These are phyloP conservation scores for Dolichotis patagonum DNA, from an alignment of 2,113 vertebrate genomes.

Conservation along the genomic window DNA sequence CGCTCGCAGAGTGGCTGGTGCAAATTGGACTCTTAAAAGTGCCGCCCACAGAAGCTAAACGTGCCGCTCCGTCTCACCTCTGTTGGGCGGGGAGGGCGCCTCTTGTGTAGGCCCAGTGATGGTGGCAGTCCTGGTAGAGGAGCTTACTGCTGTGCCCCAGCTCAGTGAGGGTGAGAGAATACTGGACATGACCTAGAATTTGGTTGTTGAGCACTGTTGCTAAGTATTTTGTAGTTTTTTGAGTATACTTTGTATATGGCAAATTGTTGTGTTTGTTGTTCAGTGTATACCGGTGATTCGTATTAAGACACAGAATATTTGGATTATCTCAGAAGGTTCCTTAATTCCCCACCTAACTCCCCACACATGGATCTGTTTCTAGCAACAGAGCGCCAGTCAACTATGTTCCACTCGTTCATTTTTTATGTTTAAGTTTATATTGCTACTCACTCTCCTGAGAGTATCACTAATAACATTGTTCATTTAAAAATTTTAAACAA, in stretches of 20 bases:
- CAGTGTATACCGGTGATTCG: fast-evolving
- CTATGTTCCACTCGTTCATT: slow-evolving; percentile 20
- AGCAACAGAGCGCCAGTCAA: neutral
- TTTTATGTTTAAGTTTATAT: slow-evolving; percentile 79
- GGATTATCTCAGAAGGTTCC: neutral
- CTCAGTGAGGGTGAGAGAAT: neutral
- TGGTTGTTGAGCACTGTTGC: neutral
- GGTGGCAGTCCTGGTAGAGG: neutral
- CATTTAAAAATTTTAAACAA: slow-evolving; percentile 55
- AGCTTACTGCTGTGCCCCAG: neutral
- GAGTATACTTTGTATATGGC: neutral
- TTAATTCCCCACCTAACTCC: neutral
- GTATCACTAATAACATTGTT: slow-evolving; percentile 48
- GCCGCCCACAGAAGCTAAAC: neutral
- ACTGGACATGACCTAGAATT: neutral
- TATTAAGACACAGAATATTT: neutral
- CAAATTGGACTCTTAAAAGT: neutral
- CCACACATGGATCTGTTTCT: neutral
- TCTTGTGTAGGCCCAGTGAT: neutral
- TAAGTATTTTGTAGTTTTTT: neutral
- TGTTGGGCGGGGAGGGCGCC: neutral
- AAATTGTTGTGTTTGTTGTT: neutral
- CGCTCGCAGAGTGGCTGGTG: neutral
- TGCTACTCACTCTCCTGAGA: slow-evolving; percentile 72
- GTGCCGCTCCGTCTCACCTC: neutral